Conservation (phyloP, 2,888 invertebrate species). For the Danaus chrysippus region DNA sequence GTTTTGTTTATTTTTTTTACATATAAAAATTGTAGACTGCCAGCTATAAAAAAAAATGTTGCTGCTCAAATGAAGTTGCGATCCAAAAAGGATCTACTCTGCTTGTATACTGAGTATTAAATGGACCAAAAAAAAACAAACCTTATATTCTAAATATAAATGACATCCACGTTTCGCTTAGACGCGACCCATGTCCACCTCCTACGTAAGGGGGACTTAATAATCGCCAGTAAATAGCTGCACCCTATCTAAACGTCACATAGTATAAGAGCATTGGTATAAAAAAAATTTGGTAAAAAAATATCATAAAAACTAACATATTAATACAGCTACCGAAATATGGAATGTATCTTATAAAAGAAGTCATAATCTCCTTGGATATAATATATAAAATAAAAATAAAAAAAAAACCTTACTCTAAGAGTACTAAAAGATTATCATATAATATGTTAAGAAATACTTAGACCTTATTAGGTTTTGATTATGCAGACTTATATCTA, state of each 20-base stretch:
- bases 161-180: constrained; percentile 13
- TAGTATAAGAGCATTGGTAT: constrained; percentile 75
- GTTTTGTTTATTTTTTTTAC: background rate
- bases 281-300: constrained; percentile 74
- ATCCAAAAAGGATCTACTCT: constrained; percentile 35
- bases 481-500: constrained; percentile 66
- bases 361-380: constrained; percentile 64
- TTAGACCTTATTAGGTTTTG: constrained; percentile 43
- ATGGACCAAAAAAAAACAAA: constrained; percentile 27
- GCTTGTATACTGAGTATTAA: constrained; percentile 45
- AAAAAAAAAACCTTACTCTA: constrained; percentile 38
- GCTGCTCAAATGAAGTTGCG: background rate
- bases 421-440: constrained; percentile 40
- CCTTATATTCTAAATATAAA: constrained; percentile 23
- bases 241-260: constrained; percentile 43
- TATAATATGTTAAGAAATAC: constrained; percentile 33
- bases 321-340: constrained; percentile 64
- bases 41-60: background rate
- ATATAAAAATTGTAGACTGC: background rate
- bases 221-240: constrained; percentile 32
- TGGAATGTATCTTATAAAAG: constrained; percentile 55
- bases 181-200: constrained; percentile 9
- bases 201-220: constrained; percentile 5
- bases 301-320: constrained; percentile 62
- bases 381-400: constrained; percentile 34